Percentiles rank a stretch among this genome's conserved stretches.
Conservation (phyloP, 2,888 invertebrate genomes). For the Barypeithes pellucidus region DNA sequence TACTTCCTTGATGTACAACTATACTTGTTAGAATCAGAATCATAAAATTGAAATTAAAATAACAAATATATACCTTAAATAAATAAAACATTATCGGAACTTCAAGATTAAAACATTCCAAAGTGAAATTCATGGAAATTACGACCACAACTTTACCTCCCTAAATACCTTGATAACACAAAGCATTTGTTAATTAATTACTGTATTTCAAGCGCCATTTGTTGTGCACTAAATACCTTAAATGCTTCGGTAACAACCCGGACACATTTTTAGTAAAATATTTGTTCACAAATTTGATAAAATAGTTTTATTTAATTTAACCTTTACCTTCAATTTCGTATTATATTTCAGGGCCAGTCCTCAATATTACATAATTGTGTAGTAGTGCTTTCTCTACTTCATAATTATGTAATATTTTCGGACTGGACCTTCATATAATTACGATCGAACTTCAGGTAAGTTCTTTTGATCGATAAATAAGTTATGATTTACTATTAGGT, state of each 20-base stretch:
- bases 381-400: too few relatives aligned
- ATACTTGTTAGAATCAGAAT: too few relatives aligned
- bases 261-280: conserved; percentile 13
- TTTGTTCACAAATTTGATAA: neutral
- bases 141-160: conserved; percentile 11
- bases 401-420: too few relatives aligned
- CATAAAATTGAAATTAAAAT: too few relatives aligned
- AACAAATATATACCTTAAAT: too few relatives aligned
- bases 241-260: conserved; percentile 3
- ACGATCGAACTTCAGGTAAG: too few relatives aligned
- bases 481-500: too few relatives aligned
- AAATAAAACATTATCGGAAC: neutral
- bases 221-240: conserved; percentile 26
- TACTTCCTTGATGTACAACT: too few relatives aligned
- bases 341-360: too few relatives aligned
- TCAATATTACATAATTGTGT: too few relatives aligned
- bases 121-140: conserved; percentile 20
- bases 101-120: conserved; percentile 1
- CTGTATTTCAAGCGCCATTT: conserved; percentile 3
- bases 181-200: conserved; percentile 21
- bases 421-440: too few relatives aligned
- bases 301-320: neutral
- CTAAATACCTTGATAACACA: conserved; percentile 19
- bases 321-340: neutral
- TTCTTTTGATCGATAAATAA: too few relatives aligned